Conservation (phyloP, 2,113 vertebrate species). For the Tringa solitaria region DNA sequence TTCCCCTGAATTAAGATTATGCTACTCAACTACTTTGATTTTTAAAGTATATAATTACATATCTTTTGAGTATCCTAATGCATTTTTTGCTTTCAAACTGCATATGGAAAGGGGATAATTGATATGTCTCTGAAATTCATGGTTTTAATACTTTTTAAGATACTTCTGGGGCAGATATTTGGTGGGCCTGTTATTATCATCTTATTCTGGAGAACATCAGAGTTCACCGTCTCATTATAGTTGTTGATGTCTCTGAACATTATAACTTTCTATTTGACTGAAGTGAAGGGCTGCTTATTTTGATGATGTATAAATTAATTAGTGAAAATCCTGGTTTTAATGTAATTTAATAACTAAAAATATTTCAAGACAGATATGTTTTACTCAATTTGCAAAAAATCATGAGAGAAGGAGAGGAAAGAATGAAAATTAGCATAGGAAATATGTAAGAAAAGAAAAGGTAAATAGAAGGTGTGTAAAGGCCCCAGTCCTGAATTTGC, state of each 20-base stretch:
- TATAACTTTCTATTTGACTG: background rate
- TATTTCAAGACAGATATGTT: background rate
- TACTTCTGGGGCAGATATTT: background rate
- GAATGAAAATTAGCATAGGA: background rate
- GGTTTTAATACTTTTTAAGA: background rate
- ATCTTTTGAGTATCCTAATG: background rate
- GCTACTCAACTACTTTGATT: background rate
- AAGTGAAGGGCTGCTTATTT: background rate
- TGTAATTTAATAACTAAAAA: background rate
- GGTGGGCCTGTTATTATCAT: background rate
- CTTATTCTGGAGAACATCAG: background rate
- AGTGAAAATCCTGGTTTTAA: background rate
- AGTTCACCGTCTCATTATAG: background rate
- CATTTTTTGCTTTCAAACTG: background rate
- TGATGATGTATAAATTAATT: background rate
- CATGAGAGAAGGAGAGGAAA: background rate
- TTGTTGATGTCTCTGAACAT: background rate
- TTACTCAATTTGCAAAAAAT: background rate
- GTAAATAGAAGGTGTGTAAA: background rate
- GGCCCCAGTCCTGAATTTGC: background rate
- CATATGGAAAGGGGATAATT: background rate
- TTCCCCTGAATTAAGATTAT: background rate
- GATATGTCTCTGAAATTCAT: background rate
- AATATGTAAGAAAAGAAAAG: background rate
- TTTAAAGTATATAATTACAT: background rate